Percentiles rank a stretch among this genome's conserved stretches.
Evolutionary conservation across 1,140 invertebrate genomes (phyloP).

Genomic region (Trissolcus basalis): DNA sequence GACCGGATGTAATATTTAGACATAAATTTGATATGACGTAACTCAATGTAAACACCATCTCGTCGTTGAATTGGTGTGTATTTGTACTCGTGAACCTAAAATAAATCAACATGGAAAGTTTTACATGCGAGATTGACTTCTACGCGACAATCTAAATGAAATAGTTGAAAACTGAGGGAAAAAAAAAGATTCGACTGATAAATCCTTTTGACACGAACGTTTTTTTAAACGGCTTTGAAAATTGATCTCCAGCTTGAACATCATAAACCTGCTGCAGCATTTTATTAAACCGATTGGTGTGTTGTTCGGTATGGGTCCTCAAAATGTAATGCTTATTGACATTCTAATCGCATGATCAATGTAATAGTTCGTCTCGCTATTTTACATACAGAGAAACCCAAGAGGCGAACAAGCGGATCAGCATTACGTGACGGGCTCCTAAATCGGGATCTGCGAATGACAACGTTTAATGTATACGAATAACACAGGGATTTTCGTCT

Average conservation of each 20-base stretch:
- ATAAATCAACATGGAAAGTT: too few relatives aligned
- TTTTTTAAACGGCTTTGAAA: too few relatives aligned
- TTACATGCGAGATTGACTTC: too few relatives aligned
- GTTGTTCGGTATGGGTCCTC: too few relatives aligned
- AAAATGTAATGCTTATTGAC: conserved; percentile 20
- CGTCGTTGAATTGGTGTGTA: background rate
- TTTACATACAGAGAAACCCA: conserved; percentile 35
- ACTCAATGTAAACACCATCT: conserved; percentile 20
- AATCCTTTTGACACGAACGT: too few relatives aligned
- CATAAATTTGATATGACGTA: conserved; percentile 27
- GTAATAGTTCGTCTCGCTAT: conserved; percentile 36
- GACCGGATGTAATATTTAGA: conserved; percentile 28
- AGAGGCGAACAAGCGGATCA: conserved; percentile 36
- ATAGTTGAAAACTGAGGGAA: too few relatives aligned
- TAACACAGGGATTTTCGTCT: conserved; percentile 28
- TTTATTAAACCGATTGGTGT: background rate
- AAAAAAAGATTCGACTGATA: too few relatives aligned
- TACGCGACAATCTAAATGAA: too few relatives aligned
- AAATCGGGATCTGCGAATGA: conserved; percentile 41
- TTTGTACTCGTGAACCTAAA: too few relatives aligned
- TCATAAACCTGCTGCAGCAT: too few relatives aligned
- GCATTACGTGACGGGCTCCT: conserved; percentile 40
- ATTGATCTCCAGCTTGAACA: too few relatives aligned
- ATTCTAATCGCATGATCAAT: conserved; percentile 38
- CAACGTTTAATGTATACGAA: conserved; percentile 30